These are phyloP conservation scores for Chionis minor DNA, from an alignment of 2,113 vertebrate genomes.

Conservation along the genomic window DNA sequence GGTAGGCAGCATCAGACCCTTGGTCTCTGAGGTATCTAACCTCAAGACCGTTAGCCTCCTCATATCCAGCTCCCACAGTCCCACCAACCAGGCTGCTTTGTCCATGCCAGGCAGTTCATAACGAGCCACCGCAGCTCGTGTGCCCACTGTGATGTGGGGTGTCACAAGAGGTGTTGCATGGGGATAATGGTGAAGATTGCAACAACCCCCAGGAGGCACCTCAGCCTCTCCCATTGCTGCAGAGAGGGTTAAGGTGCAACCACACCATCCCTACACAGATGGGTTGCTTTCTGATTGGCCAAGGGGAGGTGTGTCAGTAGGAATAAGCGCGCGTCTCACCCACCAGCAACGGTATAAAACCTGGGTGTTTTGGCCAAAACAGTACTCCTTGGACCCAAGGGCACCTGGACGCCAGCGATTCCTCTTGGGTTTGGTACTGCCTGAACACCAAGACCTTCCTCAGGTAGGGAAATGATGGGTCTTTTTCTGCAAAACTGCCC, in stretches of 20 bases:
- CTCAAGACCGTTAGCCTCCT: background rate
- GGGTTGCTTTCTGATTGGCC: background rate
- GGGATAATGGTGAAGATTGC: background rate
- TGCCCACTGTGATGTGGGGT: accelerated
- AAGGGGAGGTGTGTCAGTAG: too few species aligned
- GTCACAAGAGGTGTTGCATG: background rate
- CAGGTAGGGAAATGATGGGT: too few species aligned
- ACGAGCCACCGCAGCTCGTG: accelerated
- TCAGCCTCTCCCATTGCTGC: background rate
- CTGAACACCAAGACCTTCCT: too few species aligned
- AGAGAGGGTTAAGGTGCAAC: background rate
- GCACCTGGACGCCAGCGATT: accelerated
- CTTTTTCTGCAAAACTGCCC: too few species aligned
- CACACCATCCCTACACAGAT: background rate
- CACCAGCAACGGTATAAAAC: background rate
- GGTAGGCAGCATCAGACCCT: background rate
- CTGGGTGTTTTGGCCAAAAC: background rate
- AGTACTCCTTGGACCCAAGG: background rate
- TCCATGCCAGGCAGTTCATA: too few species aligned
- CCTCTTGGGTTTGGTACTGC: too few species aligned
- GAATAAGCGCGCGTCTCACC: accelerated
- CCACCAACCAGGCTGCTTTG: background rate
- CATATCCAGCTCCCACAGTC: background rate
- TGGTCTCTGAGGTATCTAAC: background rate
- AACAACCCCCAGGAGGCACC: background rate